Evolutionary conservation across 1,140 invertebrate species (phyloP), one percentile per base, ranked within the genome.

Genomic region (Bathynomus jamesi): DNA sequence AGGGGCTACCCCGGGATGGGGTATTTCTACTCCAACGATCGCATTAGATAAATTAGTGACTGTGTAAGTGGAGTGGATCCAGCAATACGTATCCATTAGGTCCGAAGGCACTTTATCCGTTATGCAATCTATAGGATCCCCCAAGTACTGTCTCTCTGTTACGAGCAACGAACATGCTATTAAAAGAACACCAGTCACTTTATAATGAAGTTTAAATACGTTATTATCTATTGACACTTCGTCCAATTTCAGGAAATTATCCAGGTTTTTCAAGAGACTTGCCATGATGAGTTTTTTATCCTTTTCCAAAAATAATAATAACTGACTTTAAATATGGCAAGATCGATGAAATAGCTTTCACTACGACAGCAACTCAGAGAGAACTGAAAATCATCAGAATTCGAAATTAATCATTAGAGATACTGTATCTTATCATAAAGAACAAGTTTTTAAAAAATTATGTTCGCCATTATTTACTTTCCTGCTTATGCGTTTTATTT

Each of bases 41-140:
- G 46, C 67, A 2, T 69, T 76, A 8, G 89, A 82, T 70, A 88
- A 85, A 78, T 90, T 86, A 0, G 91, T 91, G 61, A 95, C 88
- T 8, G 91, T 94, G 82, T 94, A 97, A 25, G 94, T 96, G 13
- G 93, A 93, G 78, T 94, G 92, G 78, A 96, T 94, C 94, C 94
- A 98, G 84, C 95, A 98, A 81, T 94, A 96, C 0, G 93, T 95
- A 83, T 97, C 92, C 87, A 96, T 93, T 8, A 95, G 90, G 74
- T 90, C 87, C 25, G 89, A 82, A 1, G 91, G 91, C 61, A 94
- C 91, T 75, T 92, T 90, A 76, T 95, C 92, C 8, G 94, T 91
- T 78, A 95, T 95, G 81, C 94, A 96, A 82, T 95, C 93, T 78
- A 96, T 96, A 1, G 93, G 93, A 81, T 95, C 93, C 2, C 93